phyloP scores from a whole-genome alignment of 2,797 vertebrate species.

The Anolis apletophallus region DNA sequence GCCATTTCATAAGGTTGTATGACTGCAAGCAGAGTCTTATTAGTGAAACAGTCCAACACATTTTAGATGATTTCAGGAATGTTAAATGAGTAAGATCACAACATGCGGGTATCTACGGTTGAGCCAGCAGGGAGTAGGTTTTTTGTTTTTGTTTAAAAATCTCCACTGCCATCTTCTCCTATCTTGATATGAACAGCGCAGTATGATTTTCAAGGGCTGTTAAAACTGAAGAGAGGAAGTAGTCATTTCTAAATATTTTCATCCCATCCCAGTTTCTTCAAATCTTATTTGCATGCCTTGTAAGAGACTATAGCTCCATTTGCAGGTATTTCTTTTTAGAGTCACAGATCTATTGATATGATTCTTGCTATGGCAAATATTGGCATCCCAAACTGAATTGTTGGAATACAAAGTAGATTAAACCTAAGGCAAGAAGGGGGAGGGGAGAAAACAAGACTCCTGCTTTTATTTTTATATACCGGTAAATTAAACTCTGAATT shows the following conservation, averaged over 20 bases:
- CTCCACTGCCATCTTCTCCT: neutral
- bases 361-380: neutral
- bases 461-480: neutral
- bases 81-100: neutral
- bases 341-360: neutral
- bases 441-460: neutral
- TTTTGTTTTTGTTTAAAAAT: too few species aligned
- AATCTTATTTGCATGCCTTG: neutral
- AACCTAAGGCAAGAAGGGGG: neutral
- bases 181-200: neutral
- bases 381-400: neutral
- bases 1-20: neutral
- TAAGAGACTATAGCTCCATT: neutral
- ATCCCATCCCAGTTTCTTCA: neutral
- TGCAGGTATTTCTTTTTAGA: neutral
- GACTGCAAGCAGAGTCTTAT: neutral
- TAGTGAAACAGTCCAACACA: neutral
- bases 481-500: neutral
- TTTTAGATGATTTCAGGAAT: slow-evolving; percentile 5
- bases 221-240: neutral
- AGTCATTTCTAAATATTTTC: neutral
- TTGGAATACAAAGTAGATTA: neutral
- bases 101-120: neutral
- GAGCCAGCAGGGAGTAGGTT: neutral
- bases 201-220: neutral